Evolutionary conservation across 2,888 invertebrate genomes (phyloP).

Genomic region (Tortrix viridana): DNA sequence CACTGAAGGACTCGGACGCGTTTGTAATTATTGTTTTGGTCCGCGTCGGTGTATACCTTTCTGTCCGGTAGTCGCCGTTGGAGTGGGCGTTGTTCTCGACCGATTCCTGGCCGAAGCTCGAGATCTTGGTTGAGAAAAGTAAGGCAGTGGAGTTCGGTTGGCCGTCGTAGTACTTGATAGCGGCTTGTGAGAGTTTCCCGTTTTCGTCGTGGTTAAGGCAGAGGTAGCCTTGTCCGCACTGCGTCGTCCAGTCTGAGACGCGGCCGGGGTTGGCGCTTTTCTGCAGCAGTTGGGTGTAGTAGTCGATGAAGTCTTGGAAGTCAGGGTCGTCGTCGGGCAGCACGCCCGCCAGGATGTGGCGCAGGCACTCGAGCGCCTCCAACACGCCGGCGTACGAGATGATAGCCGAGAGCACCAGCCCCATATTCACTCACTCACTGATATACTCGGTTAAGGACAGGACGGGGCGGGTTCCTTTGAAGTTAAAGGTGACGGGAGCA

Average conservation of each 20-base stretch:
- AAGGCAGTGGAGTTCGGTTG: conserved; percentile 71
- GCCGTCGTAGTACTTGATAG: conserved; percentile 75
- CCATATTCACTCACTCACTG: conserved; percentile 78
- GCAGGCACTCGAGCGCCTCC: conserved; percentile 86
- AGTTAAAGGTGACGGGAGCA: conserved; percentile 64
- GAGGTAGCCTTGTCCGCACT: conserved; percentile 76
- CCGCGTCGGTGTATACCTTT: conserved; percentile 75
- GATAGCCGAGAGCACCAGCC: conserved; percentile 89
- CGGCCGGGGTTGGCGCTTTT: conserved; percentile 59
- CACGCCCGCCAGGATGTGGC: conserved; percentile 76
- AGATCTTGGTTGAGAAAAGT: conserved; percentile 81
- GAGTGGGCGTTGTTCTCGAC: conserved; percentile 65
- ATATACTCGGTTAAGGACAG: conserved; percentile 49
- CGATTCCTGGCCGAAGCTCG: conserved; percentile 80
- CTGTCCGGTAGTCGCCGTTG: conserved; percentile 73
- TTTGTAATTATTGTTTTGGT: conserved; percentile 74
- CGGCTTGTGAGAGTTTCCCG: conserved; percentile 67
- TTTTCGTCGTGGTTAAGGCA: conserved; percentile 67
- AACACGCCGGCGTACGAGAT: conserved; percentile 90
- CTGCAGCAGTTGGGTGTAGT: conserved; percentile 68
- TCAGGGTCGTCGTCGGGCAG: conserved; percentile 70
- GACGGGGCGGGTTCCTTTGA: conserved; percentile 54
- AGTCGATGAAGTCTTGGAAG: conserved; percentile 70
- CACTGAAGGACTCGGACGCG: conserved; percentile 71
- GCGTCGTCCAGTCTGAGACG: conserved; percentile 63